Percentiles rank a stretch among this genome's conserved stretches.
These are phyloP conservation scores for Pontoporia blainvillei DNA, from an alignment of 2,113 vertebrate species.

Conservation along the genomic window DNA sequence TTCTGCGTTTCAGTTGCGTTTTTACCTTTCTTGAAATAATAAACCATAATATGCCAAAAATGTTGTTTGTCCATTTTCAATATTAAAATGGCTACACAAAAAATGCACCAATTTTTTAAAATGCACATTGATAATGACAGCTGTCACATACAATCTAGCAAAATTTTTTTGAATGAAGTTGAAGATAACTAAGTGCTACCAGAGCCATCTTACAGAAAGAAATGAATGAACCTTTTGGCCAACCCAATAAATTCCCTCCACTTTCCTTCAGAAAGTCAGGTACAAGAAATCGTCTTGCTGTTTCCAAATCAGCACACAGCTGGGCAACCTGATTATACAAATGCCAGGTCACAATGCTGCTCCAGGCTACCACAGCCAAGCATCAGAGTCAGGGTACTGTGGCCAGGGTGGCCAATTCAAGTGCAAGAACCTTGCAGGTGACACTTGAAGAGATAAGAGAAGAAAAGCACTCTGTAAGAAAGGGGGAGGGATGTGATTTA, in stretches of 20 bases:
- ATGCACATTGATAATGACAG: too few relatives aligned
- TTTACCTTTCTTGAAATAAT: too few relatives aligned
- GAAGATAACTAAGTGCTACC: too few relatives aligned
- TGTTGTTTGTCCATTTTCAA: too few relatives aligned
- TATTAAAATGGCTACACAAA: too few relatives aligned
- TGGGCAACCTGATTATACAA: not conserved
- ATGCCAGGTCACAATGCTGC: not conserved
- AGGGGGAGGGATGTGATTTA: not conserved
- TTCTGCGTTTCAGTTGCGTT: too few relatives aligned
- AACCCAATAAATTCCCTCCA: not conserved
- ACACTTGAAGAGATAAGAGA: not conserved
- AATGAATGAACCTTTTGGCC: too few relatives aligned
- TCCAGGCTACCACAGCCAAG: not conserved
- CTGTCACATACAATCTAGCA: too few relatives aligned
- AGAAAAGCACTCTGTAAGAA: not conserved
- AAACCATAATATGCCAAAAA: too few relatives aligned
- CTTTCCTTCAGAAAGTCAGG: not conserved
- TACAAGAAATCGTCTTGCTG: not conserved
- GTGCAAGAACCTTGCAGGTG: not conserved
- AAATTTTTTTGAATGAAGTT: too few relatives aligned
- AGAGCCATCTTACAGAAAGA: too few relatives aligned
- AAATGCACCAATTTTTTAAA: too few relatives aligned
- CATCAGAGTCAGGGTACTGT: not conserved
- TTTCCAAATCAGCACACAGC: not conserved
- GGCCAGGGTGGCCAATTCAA: not conserved